Base-by-base conservation (phyloP, 2,113 vertebrate species). In the Murina feae region DNA sequence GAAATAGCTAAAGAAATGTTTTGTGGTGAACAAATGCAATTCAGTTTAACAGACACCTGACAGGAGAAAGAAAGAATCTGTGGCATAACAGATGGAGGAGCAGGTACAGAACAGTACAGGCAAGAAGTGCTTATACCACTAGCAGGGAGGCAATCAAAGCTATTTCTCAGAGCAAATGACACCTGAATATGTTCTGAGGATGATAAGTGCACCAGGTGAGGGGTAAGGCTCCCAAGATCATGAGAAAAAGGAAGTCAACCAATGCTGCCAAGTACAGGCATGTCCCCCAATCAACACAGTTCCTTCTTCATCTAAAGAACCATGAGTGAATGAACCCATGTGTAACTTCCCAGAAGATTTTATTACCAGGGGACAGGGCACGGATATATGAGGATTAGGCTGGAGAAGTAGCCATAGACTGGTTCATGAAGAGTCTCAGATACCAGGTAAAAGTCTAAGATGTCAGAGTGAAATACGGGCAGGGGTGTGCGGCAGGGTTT, bases 331-430 rank as follows among this genome's bases (percentile, higher is more conserved):
- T 72, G 42, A 71, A 65, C 10, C 5, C 13, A 9, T n/a, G 37
- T 4, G 44, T 35, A 71, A 10, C 28, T 55, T n/a, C 42, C 60
- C 82, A 42, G 23, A 72, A 85, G 32, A 1, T 28, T 91, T 87
- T 74, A 39, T 14, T 44, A 28, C 42, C 42, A 17, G 21, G 20
- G 18, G 80, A 71, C 6, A 84, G 37, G 14, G 14, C 18, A 39
- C 1, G n/a, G 9, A 16, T 2, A 10, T 20, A 4, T 68, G 28
- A 42, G 0, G 1, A 63, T 83, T 72, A 30, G 49, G 6, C 6
- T 51, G 69, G 14, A 65, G 21, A 71, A 51, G 1, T 6, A 76
- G 30, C 1, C 6, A 44, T 18, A 14, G 14, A 5, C 30, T 58
- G 20, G 28, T 28, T 60, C 74, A 9, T 23, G 4, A 68, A 84